A percentile compares a stretch with the other conserved stretches of the same genome.
Conservation (phyloP, 2,888 invertebrate genomes). For the Flexamia atlantica region DNA sequence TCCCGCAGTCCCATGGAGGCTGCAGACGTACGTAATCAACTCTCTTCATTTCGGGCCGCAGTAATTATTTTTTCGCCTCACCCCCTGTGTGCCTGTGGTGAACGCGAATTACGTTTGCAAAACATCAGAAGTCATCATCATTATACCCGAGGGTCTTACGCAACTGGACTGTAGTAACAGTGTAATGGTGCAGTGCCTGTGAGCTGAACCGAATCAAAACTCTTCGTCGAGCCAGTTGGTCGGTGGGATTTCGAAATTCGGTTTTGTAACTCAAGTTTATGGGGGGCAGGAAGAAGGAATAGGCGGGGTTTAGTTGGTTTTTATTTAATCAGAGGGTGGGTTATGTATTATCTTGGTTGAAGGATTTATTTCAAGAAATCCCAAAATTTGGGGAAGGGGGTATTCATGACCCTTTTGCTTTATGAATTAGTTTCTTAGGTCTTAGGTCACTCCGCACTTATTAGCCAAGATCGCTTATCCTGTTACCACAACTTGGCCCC, state of each 20-base stretch:
- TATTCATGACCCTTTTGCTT: no score
- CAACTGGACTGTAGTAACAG: not conserved
- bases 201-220: not conserved
- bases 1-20: not conserved
- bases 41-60: not conserved
- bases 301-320: no score
- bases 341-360: no score
- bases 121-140: slow-evolving; percentile 18
- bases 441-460: no score
- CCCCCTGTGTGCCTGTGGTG: not conserved
- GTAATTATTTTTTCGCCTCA: slow-evolving; percentile 27
- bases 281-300: not conserved
- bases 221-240: not conserved
- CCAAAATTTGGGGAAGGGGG: no score
- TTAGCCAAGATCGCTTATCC: no score
- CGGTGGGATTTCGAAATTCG: not conserved
- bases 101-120: slow-evolving; percentile 33
- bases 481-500: no score
- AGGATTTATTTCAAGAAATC: no score
- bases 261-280: not conserved
- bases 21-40: not conserved
- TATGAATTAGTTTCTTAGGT: no score
- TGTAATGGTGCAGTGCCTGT: not conserved
- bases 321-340: no score
- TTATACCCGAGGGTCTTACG: not conserved